Evolutionary conservation across 2,888 invertebrate genomes (phyloP).

Genomic region (Cheilosia impressa): DNA sequence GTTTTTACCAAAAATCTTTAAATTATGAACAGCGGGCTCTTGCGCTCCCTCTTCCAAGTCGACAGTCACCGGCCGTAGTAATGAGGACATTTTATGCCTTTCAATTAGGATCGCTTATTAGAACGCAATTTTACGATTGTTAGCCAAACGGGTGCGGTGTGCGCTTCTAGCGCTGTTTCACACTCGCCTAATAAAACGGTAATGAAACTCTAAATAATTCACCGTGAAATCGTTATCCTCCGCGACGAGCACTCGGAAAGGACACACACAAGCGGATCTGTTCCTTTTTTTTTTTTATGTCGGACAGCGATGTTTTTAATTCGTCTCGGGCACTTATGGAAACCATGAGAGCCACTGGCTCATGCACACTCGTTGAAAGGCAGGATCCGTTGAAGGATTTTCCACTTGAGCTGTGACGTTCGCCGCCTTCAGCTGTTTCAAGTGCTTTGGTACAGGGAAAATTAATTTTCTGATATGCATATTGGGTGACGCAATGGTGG

Average conservation of each 20-base stretch:
- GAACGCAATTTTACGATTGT: constrained; percentile 61
- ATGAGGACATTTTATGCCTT: constrained; percentile 60
- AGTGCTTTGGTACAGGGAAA: constrained; percentile 15
- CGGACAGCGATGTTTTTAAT: constrained; percentile 51
- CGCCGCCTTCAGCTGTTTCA: constrained; percentile 66
- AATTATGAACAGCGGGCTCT: constrained; percentile 3
- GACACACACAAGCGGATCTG: constrained; percentile 38
- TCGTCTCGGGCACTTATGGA: constrained; percentile 57
- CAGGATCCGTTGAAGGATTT: constrained; percentile 51
- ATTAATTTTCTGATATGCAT: constrained; percentile 65
- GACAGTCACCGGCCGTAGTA: constrained; percentile 15
- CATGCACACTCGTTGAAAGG: constrained; percentile 5
- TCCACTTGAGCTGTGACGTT: constrained; percentile 45
- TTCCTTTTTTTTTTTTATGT: constrained; percentile 39
- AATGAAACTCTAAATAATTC: constrained; percentile 55
- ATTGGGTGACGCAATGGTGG: constrained; percentile 64
- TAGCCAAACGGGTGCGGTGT: background rate
- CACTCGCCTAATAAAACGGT: constrained; percentile 59
- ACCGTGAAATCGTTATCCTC: constrained; percentile 53
- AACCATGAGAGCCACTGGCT: constrained; percentile 5
- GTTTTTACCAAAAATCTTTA: constrained; percentile 32
- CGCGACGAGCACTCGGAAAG: constrained; percentile 7
- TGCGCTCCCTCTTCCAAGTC: background rate
- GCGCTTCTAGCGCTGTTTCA: constrained; percentile 35
- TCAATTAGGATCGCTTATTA: constrained; percentile 67